A percentile compares a stretch with the other conserved stretches of the same genome.
Conservation (phyloP, 2,113 vertebrate species). For the Stomatorhinus ivindoensis region DNA sequence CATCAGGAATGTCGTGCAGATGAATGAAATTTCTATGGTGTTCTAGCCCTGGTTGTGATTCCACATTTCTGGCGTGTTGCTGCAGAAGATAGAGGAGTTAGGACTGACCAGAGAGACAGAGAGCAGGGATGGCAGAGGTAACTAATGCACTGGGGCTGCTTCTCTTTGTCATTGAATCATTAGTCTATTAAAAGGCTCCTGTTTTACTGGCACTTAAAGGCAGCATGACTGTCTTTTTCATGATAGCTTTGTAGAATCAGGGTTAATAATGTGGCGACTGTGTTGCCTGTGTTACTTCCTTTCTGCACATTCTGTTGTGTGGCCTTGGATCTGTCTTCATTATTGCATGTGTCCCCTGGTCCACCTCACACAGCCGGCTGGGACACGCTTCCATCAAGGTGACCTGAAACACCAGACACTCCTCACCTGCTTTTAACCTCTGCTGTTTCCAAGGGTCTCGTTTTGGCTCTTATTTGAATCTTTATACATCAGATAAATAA, state of each 20-base stretch:
- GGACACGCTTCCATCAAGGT: slow-evolving; percentile 39
- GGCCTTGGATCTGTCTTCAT: slow-evolving; percentile 41
- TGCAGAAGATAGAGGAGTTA: neutral
- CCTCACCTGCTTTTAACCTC: neutral
- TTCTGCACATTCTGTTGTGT: slow-evolving; percentile 27
- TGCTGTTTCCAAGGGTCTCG: neutral
- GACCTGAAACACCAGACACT: slow-evolving; percentile 34
- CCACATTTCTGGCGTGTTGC: neutral
- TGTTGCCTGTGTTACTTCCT: slow-evolving; percentile 30
- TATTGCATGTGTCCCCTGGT: slow-evolving; percentile 31
- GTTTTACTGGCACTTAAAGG: neutral
- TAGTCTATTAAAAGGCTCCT: neutral
- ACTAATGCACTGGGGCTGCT: neutral
- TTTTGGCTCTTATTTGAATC: neutral
- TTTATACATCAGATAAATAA: too few relatives aligned
- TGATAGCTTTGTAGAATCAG: neutral
- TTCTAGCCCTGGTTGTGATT: neutral
- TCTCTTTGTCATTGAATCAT: neutral
- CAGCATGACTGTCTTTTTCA: neutral
- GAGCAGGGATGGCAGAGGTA: neutral
- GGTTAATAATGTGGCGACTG: slow-evolving; percentile 7
- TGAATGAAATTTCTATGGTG: neutral
- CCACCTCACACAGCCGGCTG: slow-evolving; percentile 30
- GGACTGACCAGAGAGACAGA: neutral
- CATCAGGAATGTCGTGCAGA: neutral